Evolutionary conservation across 2,888 invertebrate species (phyloP).

Genomic region (Pheosia gnoma): DNA sequence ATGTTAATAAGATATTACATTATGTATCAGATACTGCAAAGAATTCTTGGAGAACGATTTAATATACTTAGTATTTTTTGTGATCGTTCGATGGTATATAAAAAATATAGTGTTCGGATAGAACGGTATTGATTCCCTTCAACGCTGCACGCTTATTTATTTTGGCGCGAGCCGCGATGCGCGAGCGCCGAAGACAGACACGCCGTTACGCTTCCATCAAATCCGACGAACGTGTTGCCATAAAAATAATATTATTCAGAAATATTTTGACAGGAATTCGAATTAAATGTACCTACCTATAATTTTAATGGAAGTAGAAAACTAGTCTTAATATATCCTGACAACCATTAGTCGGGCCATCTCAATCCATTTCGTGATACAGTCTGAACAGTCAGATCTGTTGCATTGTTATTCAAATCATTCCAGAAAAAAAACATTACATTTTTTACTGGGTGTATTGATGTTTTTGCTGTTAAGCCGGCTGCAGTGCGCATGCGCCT

Average conservation of each 20-base stretch:
- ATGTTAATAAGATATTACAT: slow-evolving; percentile 1
- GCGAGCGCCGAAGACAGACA: slow-evolving; percentile 75
- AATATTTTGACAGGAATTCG: background rate
- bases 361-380: background rate
- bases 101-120: slow-evolving; percentile 17
- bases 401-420: slow-evolving; percentile 22
- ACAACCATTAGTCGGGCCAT: no score
- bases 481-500: slow-evolving; percentile 51
- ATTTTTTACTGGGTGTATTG: slow-evolving; percentile 14
- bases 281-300: background rate
- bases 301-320: slow-evolving; percentile 1
- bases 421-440: slow-evolving; percentile 13
- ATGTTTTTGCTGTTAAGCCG: slow-evolving; percentile 39
- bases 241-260: slow-evolving; percentile 47
- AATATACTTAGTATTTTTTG: background rate
- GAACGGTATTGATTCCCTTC: slow-evolving; percentile 42
- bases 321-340: background rate
- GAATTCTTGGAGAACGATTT: background rate
- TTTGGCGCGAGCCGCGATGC: slow-evolving; percentile 72
- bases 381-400: no score
- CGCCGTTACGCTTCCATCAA: slow-evolving; percentile 68
- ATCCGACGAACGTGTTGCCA: slow-evolving; percentile 59
- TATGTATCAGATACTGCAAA: background rate
- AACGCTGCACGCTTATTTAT: slow-evolving; percentile 68
- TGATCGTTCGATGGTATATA: background rate